Evolutionary conservation across 2,797 vertebrate genomes (phyloP).

Genomic region (Sebastes hubbsi): DNA sequence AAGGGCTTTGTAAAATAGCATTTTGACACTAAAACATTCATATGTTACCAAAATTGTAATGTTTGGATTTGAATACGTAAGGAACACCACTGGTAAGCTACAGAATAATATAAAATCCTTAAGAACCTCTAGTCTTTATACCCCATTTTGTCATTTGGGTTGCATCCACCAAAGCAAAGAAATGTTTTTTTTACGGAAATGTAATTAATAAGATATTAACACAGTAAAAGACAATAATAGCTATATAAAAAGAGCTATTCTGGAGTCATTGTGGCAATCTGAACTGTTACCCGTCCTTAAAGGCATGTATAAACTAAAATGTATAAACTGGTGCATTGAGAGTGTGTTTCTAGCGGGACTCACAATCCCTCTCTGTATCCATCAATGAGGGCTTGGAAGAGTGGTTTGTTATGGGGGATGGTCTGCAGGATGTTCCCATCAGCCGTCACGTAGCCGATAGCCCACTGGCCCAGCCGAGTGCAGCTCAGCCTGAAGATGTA

Average conservation of each 20-base stretch:
- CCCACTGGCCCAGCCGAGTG: conserved; percentile 97
- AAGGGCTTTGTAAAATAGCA: too few relatives aligned
- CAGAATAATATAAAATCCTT: too few relatives aligned
- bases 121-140: rapidly evolving
- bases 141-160: background rate
- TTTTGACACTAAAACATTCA: too few relatives aligned
- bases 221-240: background rate
- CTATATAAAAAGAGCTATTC: background rate
- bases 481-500: conserved; percentile 98
- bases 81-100: too few relatives aligned
- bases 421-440: conserved; percentile 99
- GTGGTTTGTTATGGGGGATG: conserved; percentile 98
- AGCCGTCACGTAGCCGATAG: conserved; percentile 97
- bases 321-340: conserved; percentile 3
- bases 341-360: conserved; percentile 70
- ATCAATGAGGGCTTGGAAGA: conserved; percentile 98
- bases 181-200: background rate
- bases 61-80: too few relatives aligned
- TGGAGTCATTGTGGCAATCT: background rate
- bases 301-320: background rate
- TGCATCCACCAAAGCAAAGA: background rate
- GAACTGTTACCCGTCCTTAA: background rate
- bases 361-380: conserved; percentile 99
- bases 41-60: rapidly evolving
- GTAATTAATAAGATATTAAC: background rate